Conservation (phyloP, 1,140 invertebrate genomes). For the Oreohelix idahoensis region DNA sequence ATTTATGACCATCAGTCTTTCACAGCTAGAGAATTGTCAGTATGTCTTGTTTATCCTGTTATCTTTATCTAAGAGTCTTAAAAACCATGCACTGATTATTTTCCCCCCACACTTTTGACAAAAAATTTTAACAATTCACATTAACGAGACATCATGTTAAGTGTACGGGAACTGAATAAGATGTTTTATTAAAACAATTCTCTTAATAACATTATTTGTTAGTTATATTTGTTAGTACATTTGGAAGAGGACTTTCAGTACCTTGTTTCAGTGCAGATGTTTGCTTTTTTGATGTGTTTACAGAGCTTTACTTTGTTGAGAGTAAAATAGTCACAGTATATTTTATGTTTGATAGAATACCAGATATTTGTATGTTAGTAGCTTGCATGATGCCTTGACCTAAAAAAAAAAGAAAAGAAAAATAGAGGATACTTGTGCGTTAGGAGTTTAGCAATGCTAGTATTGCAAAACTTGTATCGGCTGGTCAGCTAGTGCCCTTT, state of each 20-base stretch:
- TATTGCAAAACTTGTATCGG: no score
- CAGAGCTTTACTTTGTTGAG: not conserved
- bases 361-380: no score
- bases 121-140: not conserved
- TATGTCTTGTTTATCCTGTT: slow-evolving; percentile 7
- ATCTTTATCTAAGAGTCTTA: not conserved
- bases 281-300: not conserved
- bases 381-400: no score
- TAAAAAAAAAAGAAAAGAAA: no score
- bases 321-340: not conserved
- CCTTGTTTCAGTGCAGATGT: no score
- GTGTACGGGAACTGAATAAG: no score
- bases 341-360: no score
- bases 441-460: no score
- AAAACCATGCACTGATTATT: not conserved
- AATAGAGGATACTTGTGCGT: no score
- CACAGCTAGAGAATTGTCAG: slow-evolving; percentile 9
- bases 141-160: not conserved
- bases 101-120: not conserved
- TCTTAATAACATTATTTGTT: not conserved
- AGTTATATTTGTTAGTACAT: slow-evolving; percentile 1
- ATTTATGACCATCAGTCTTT: slow-evolving; percentile 38
- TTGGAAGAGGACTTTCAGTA: not conserved
- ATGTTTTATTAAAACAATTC: no score
- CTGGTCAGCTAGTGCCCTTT: no score